Evolutionary conservation across 2,888 invertebrate genomes (phyloP).

Genomic region (Zaprionus lineosus): DNA sequence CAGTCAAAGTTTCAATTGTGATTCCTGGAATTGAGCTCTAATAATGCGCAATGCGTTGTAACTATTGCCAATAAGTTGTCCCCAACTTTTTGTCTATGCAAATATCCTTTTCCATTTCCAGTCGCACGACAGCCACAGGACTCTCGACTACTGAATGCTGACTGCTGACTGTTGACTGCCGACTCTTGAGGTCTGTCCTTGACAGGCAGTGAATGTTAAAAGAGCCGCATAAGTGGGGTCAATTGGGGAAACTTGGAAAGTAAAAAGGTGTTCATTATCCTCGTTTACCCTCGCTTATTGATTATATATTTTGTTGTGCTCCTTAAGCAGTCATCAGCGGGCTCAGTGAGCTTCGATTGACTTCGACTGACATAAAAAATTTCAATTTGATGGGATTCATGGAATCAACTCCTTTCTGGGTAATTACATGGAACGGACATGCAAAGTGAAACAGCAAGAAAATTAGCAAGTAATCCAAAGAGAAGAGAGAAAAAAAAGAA

Average conservation of each 20-base stretch:
- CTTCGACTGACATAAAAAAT: too few species aligned
- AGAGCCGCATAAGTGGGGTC: not conserved
- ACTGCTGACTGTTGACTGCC: too few species aligned
- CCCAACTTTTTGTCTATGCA: slow-evolving; percentile 29
- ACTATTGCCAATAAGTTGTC: slow-evolving; percentile 26
- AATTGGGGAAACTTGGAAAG: not conserved
- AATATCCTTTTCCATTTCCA: slow-evolving; percentile 17
- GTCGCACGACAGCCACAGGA: too few species aligned
- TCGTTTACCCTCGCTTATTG: too few species aligned
- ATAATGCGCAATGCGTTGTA: slow-evolving; percentile 38
- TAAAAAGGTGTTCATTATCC: slow-evolving; percentile 22
- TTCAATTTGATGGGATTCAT: too few species aligned
- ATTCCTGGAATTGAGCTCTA: slow-evolving; percentile 26
- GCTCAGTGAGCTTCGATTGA: too few species aligned
- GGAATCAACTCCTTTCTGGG: too few species aligned
- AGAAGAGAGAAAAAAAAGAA: too few species aligned
- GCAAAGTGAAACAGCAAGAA: not conserved
- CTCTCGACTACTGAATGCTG: too few species aligned
- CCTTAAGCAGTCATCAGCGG: too few species aligned
- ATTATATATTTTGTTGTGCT: too few species aligned
- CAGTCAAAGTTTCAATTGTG: slow-evolving; percentile 26
- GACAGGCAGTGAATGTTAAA: slow-evolving; percentile 13
- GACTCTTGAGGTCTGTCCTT: slow-evolving; percentile 24
- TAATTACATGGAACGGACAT: not conserved
- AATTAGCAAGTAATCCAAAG: not conserved